Evolutionary conservation across 92 coral and sea anemone genomes (phyloP), one percentile per base, ranked within the genome.

Genomic region (Epizoanthus illoricatus): DNA sequence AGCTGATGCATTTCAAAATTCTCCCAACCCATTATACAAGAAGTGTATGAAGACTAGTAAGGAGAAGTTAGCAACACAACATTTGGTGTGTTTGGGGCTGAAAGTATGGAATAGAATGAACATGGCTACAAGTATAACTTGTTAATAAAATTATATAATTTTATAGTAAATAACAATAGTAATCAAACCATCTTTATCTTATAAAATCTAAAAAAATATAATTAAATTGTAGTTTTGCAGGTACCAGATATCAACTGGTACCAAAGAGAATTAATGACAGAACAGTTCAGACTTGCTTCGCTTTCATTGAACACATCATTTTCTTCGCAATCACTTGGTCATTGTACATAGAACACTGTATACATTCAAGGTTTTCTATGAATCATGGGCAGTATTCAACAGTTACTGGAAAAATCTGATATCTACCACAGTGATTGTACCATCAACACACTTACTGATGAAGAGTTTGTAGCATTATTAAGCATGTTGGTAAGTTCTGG

Each of bases 221-320:
- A 72, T 18, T 17, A 72, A 5, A n/a, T 21, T 49, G 0, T 21
- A 56, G 58, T 3, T 63, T 17, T 62, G 60, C 82, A 78, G 82
- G 82, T 78, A 78, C 71, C 82, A 43, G 70, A 42, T 60, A n/a
- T 11, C 0, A 16, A 43, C 82, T 45, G 82, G 82, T 78, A 78
- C 82, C 82, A 11, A 63, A 36, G 24, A 41, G n/a, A 23, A 28
- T 21, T 72, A 1, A 7, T 52, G 56, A 12, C 56, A 9, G 56
- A 45, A 39, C 52, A 20, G 11, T 20, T 43, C 41, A 15, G 59
- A 20, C 70, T 63, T 17, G 19, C 82, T 18, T 3, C 13, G 18
- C 11, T 7, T 62, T 5, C 56, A 63, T 78, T 39, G 23, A 43
- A 62, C 23, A 54, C 60, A 20, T 16, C 24, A 16, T 39, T 58